phyloP scores from a whole-genome alignment of 2,113 vertebrate genomes.

The Brachionichthys hirsutus region DNA sequence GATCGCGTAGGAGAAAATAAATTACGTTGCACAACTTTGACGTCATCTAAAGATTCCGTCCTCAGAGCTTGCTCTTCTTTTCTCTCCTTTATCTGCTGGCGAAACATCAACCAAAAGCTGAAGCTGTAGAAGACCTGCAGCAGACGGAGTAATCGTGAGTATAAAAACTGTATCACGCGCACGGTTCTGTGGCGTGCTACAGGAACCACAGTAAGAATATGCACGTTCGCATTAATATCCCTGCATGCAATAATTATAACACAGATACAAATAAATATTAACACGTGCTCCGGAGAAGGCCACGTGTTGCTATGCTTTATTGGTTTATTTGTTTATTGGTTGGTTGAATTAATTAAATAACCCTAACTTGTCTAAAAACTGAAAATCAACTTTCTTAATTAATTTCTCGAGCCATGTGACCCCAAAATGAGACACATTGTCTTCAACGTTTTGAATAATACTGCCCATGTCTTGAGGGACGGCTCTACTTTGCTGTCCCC shows the following conservation, averaged over 20 bases:
- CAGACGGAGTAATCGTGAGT: conserved; percentile 1
- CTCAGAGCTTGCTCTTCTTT: conserved; percentile 44
- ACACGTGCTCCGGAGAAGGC: no score
- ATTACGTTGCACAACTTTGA: conserved; percentile 53
- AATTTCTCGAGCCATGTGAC: no score
- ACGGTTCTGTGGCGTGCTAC: background rate
- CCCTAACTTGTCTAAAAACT: no score
- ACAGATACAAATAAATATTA: no score
- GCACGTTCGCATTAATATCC: background rate
- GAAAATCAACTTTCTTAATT: no score
- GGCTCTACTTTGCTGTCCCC: no score
- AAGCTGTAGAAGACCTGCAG: conserved; percentile 76
- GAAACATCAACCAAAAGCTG: conserved; percentile 80
- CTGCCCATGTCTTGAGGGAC: no score
- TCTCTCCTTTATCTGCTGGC: conserved; percentile 75
- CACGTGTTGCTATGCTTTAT: no score
- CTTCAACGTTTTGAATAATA: no score
- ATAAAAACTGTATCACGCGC: background rate
- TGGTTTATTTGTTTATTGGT: no score
- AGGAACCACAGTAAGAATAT: background rate
- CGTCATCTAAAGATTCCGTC: conserved; percentile 61
- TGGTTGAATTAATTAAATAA: no score
- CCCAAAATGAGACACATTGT: no score
- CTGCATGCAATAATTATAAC: background rate
- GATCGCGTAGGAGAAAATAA: conserved; percentile 3